Conservation (phyloP, 2,113 vertebrate species). For the Coregonus clupeaformis region DNA sequence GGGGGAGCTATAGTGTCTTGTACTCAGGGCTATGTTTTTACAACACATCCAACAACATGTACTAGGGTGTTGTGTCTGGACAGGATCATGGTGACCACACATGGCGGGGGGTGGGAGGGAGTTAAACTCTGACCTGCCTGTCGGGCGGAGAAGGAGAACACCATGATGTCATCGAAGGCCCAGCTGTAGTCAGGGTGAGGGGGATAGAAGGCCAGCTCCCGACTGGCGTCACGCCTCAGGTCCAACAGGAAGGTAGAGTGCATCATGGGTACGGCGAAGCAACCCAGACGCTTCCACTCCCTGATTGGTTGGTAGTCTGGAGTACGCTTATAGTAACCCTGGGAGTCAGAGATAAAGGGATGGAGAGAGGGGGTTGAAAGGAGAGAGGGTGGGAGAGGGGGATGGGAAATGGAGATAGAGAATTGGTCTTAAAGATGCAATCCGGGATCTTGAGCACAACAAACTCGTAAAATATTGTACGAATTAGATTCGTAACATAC, state of each 20-base stretch:
- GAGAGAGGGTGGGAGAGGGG: not conserved
- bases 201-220: slow-evolving; percentile 83
- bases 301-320: slow-evolving; percentile 90
- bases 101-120: not conserved
- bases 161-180: slow-evolving; percentile 98
- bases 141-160: slow-evolving; percentile 94
- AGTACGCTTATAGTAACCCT: slow-evolving; percentile 95
- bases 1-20: too few relatives aligned
- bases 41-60: too few relatives aligned
- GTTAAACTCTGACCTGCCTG: slow-evolving; percentile 79
- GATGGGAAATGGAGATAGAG: not conserved
- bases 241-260: slow-evolving; percentile 95
- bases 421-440: too few relatives aligned
- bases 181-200: slow-evolving; percentile 93
- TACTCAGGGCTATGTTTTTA: too few relatives aligned
- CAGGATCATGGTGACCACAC: not conserved
- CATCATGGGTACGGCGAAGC: slow-evolving; percentile 92
- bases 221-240: slow-evolving; percentile 84
- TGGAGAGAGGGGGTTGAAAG: not conserved
- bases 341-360: slow-evolving; percentile 16
- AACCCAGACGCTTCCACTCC: slow-evolving; percentile 91
- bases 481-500: too few relatives aligned
- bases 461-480: too few relatives aligned
- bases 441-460: too few relatives aligned
- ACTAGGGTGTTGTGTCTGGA: too few relatives aligned